phyloP scores from a whole-genome alignment of 2,888 invertebrate species.

The Lasioglossum malachurum region DNA sequence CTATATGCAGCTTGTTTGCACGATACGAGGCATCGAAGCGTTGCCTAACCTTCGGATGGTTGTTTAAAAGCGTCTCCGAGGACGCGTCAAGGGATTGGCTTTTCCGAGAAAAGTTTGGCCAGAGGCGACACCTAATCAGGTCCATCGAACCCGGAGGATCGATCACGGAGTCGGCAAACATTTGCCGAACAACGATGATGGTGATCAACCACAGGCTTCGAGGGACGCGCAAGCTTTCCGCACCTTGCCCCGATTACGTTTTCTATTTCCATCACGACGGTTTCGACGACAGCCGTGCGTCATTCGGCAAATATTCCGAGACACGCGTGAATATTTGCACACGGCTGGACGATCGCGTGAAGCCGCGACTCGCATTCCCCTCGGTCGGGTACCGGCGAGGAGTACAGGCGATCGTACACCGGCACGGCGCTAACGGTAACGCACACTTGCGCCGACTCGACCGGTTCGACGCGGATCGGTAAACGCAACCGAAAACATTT shows the following conservation, averaged over 20 bases:
- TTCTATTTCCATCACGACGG: slow-evolving; percentile 64
- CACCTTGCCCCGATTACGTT: slow-evolving; percentile 65
- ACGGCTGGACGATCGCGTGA: neutral
- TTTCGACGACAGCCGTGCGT: slow-evolving; percentile 38
- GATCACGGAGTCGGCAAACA: slow-evolving; percentile 23
- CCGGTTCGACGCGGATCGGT: slow-evolving; percentile 41
- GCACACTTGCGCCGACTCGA: slow-evolving; percentile 32
- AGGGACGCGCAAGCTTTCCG: slow-evolving; percentile 27
- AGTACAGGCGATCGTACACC: slow-evolving; percentile 2
- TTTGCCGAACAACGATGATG: slow-evolving; percentile 23
- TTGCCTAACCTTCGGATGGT: neutral
- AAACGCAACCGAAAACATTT: slow-evolving; percentile 65
- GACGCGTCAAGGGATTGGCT: neutral
- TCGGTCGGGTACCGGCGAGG: neutral
- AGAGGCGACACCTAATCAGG: neutral
- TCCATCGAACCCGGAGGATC: neutral
- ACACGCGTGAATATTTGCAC: slow-evolving; percentile 37
- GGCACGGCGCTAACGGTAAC: slow-evolving; percentile 58
- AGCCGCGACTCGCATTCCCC: neutral
- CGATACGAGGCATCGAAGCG: neutral
- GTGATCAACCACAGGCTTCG: neutral
- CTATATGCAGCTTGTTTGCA: neutral
- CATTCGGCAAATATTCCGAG: slow-evolving; percentile 57
- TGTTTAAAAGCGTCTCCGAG: slow-evolving; percentile 1
- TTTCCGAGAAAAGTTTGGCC: neutral